These are phyloP conservation scores for Leucoma salicis DNA, from an alignment of 2,888 invertebrate genomes.

Conservation along the genomic window DNA sequence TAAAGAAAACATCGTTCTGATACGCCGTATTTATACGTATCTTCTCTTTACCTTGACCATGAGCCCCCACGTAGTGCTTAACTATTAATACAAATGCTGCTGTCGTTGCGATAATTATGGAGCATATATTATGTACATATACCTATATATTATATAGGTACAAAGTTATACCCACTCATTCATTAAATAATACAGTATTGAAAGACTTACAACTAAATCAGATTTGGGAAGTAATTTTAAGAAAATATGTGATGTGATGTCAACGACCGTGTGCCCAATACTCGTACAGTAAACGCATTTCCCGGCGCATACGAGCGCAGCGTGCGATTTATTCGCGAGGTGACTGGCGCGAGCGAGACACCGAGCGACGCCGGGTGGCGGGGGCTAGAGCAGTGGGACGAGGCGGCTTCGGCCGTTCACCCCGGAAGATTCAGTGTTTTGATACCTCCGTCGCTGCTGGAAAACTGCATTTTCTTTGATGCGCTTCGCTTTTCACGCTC, in stretches of 20 bases:
- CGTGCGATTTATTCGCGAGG: constrained; percentile 70
- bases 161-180: no score
- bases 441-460: constrained; percentile 72
- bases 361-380: constrained; percentile 55
- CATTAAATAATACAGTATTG: no score
- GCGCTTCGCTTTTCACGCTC: constrained; percentile 77
- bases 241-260: constrained; percentile 68
- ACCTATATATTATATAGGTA: no score
- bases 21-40: no score
- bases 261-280: constrained; percentile 77
- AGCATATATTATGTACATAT: no score
- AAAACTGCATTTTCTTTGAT: constrained; percentile 80
- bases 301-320: constrained; percentile 63
- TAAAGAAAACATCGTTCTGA: no score
- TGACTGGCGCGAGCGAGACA: constrained; percentile 42
- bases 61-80: no score
- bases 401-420: constrained; percentile 70
- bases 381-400: constrained; percentile 59
- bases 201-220: no score
- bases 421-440: constrained; percentile 82
- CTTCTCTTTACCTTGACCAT: no score
- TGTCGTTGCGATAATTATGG: no score
- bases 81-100: no score
- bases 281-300: constrained; percentile 77
- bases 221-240: no score